These are phyloP conservation scores for Lerema accius DNA, from an alignment of 1,140 invertebrate species.

Conservation along the genomic window DNA sequence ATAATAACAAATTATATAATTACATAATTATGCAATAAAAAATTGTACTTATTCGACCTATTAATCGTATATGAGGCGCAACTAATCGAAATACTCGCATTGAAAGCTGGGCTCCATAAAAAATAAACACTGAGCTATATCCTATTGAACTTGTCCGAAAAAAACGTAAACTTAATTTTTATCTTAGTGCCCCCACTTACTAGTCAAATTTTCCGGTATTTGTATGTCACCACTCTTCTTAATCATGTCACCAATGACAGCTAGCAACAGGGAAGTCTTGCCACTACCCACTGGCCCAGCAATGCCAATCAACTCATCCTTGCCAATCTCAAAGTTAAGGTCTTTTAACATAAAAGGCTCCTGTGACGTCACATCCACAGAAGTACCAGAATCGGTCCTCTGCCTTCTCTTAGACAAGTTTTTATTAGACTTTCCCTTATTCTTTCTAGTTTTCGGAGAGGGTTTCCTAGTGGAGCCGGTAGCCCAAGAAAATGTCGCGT, in stretches of 20 bases:
- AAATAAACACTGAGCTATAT: too few relatives aligned
- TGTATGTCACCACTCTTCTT: slow-evolving; percentile 85
- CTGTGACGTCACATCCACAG: slow-evolving; percentile 40
- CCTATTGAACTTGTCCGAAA: too few relatives aligned
- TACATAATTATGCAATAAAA: too few relatives aligned
- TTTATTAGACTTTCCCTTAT: slow-evolving; percentile 80
- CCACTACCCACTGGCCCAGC: slow-evolving; percentile 90
- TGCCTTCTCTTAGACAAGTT: slow-evolving; percentile 54
- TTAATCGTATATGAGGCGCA: too few relatives aligned
- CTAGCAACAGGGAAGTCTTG: slow-evolving; percentile 90
- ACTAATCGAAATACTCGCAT: too few relatives aligned
- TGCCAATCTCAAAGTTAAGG: slow-evolving; percentile 84
- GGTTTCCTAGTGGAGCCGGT: slow-evolving; percentile 47
- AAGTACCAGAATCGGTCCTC: slow-evolving; percentile 59
- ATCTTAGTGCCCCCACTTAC: too few relatives aligned
- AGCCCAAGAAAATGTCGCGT: slow-evolving; percentile 79
- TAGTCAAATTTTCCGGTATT: slow-evolving; percentile 84
- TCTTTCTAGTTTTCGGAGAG: slow-evolving; percentile 63
- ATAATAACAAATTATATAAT: too few relatives aligned
- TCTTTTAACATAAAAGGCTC: slow-evolving; percentile 81
- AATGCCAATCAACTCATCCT: slow-evolving; percentile 88
- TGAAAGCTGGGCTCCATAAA: too few relatives aligned
- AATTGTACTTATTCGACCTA: too few relatives aligned
- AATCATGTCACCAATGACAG: slow-evolving; percentile 89
- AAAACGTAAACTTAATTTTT: too few relatives aligned